Evolutionary conservation across 2,888 invertebrate species (phyloP).

Genomic region (Drosophila yooni): DNA sequence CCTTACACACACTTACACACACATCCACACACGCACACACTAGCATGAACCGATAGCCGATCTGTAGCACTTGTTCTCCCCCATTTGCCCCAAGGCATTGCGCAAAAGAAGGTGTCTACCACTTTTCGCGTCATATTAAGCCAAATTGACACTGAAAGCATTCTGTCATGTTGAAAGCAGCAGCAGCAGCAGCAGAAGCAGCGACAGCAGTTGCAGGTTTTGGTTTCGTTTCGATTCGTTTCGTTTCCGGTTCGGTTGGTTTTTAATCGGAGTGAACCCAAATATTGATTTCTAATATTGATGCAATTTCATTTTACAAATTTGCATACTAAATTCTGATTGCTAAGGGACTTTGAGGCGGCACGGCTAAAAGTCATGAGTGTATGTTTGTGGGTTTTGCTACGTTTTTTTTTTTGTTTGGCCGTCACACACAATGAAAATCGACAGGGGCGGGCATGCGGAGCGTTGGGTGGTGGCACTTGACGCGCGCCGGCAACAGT

Average conservation of each 20-base stretch:
- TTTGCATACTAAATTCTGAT: slow-evolving; percentile 82
- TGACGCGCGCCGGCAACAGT: slow-evolving; percentile 78
- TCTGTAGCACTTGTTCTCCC: slow-evolving; percentile 13
- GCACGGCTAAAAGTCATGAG: slow-evolving; percentile 50
- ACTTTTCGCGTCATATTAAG: slow-evolving; percentile 56
- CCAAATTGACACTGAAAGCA: slow-evolving; percentile 69
- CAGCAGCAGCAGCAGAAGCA: background rate
- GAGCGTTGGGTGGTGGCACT: slow-evolving; percentile 57
- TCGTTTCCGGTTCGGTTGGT: slow-evolving; percentile 37
- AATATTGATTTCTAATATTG: slow-evolving; percentile 82
- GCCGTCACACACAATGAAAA: slow-evolving; percentile 67
- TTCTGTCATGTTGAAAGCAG: slow-evolving; percentile 55
- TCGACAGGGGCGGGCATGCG: slow-evolving; percentile 27
- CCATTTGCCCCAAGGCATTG: background rate
- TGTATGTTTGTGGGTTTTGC: slow-evolving; percentile 24
- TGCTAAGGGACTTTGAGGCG: slow-evolving; percentile 80
- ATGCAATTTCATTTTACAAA: slow-evolving; percentile 81
- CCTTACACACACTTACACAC: slow-evolving; percentile 15
- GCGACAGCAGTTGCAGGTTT: background rate
- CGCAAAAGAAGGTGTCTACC: slow-evolving; percentile 36
- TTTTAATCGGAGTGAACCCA: slow-evolving; percentile 64
- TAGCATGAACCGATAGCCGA: slow-evolving; percentile 1
- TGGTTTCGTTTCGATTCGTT: slow-evolving; percentile 4
- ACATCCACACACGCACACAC: background rate
- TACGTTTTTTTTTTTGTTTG: slow-evolving; percentile 46